Evolutionary conservation across 1,140 invertebrate genomes (phyloP).

Genomic region (Achroia grisella): DNA sequence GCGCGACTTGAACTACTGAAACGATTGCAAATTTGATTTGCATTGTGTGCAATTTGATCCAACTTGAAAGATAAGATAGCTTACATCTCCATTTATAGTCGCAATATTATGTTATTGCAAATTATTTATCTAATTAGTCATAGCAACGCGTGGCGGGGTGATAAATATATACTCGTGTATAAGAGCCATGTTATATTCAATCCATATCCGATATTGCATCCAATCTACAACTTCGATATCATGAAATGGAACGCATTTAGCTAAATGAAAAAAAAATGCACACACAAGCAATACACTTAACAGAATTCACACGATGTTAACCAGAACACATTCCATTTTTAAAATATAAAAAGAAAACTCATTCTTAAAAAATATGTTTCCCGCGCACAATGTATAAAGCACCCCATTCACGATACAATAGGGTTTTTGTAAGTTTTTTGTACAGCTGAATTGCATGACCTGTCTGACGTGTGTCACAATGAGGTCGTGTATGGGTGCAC

Average conservation of each 20-base stretch:
- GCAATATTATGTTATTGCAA: too few species aligned
- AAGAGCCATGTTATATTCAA: too few species aligned
- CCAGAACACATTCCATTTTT: slow-evolving; percentile 53
- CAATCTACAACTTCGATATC: too few species aligned
- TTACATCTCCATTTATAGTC: too few species aligned
- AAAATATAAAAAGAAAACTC: slow-evolving; percentile 51
- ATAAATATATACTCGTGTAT: too few species aligned
- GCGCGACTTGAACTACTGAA: too few species aligned
- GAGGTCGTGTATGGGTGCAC: slow-evolving; percentile 56
- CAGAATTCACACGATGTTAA: slow-evolving; percentile 50
- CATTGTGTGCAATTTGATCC: too few species aligned
- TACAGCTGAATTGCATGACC: slow-evolving; percentile 46
- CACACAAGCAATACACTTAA: slow-evolving; percentile 64
- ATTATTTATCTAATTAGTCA: too few species aligned
- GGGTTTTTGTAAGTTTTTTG: slow-evolving; percentile 47
- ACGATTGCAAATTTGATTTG: too few species aligned
- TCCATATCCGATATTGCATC: too few species aligned
- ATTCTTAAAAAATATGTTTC: slow-evolving; percentile 65
- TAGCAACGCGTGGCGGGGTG: too few species aligned
- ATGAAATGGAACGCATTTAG: slow-evolving; percentile 23
- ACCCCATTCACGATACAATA: slow-evolving; percentile 60
- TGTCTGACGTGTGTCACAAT: slow-evolving; percentile 56
- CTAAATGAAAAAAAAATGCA: slow-evolving; percentile 53
- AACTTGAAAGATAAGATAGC: too few species aligned
- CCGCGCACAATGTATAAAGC: slow-evolving; percentile 50